Conservation (phyloP, 2,797 vertebrate species). For the Pygocentrus nattereri region DNA sequence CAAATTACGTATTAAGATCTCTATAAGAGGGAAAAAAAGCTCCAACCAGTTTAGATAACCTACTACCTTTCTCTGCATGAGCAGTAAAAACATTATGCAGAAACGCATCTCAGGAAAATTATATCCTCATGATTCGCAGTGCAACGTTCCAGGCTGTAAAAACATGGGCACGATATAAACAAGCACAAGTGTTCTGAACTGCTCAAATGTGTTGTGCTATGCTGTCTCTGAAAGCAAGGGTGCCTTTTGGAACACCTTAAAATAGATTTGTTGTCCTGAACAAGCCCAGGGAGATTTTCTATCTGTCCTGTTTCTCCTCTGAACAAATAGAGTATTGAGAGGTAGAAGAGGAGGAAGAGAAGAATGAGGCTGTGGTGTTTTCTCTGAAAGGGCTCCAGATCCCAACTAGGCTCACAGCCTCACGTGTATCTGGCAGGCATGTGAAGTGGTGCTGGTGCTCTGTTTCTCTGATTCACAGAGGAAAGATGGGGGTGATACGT, state of each 20-base stretch:
- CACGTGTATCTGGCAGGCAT: conserved; percentile 10
- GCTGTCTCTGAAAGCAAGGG: conserved; percentile 12
- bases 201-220: not conserved
- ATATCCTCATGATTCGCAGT: not conserved
- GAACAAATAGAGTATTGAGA: conserved; percentile 55
- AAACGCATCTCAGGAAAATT: not conserved
- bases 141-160: not conserved
- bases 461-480: conserved; percentile 20
- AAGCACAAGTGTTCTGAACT: conserved; percentile 28
- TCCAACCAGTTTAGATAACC: not conserved
- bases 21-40: not conserved
- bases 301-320: conserved; percentile 34
- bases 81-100: conserved; percentile 1
- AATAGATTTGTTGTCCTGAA: conserved; percentile 45
- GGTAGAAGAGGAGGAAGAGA: conserved; percentile 35
- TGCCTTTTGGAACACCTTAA: conserved; percentile 27
- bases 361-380: conserved; percentile 26
- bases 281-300: conserved; percentile 22
- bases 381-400: conserved; percentile 22
- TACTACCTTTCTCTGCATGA: not conserved
- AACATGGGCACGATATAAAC: not conserved
- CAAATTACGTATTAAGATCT: not conserved
- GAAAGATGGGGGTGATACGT: conserved; percentile 10
- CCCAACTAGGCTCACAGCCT: conserved; percentile 18
- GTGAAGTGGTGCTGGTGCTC: conserved; percentile 20